Conservation (phyloP, 2,888 invertebrate species). For the Mesorhabditis spiculigera region DNA sequence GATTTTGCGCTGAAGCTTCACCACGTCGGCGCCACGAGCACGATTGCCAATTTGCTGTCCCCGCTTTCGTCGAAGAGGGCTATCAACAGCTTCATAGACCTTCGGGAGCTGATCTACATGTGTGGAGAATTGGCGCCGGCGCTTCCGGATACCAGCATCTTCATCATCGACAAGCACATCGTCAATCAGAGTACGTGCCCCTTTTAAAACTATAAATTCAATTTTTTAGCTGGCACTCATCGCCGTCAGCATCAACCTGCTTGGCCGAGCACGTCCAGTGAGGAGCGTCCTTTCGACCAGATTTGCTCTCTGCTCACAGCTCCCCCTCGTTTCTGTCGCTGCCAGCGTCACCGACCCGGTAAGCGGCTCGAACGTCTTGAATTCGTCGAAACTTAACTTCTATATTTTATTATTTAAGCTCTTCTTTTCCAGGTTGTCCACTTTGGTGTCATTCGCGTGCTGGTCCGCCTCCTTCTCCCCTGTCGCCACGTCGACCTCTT, state of each 20-base stretch:
- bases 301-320: neutral
- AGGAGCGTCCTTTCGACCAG: neutral
- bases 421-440: neutral
- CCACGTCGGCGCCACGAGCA: neutral
- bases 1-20: neutral
- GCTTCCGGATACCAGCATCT: neutral
- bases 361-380: no score
- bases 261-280: neutral
- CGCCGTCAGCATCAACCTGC: neutral
- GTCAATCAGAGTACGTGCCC: neutral
- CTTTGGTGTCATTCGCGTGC: conserved; percentile 1
- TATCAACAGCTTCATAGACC: conserved; percentile 2
- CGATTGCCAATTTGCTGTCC: neutral
- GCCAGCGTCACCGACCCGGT: neutral
- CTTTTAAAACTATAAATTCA: neutral
- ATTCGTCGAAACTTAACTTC: no score
- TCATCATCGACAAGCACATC: neutral
- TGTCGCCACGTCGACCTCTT: conserved; percentile 6
- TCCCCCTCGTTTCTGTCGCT: neutral
- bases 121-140: conserved; percentile 5
- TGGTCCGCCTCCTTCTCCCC: neutral
- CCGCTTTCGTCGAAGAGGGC: neutral
- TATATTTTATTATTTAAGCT: neutral
- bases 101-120: conserved; percentile 4
- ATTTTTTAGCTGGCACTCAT: neutral